Base-by-base conservation (phyloP, 2,888 invertebrate genomes). In the Plagodis pulveraria region DNA sequence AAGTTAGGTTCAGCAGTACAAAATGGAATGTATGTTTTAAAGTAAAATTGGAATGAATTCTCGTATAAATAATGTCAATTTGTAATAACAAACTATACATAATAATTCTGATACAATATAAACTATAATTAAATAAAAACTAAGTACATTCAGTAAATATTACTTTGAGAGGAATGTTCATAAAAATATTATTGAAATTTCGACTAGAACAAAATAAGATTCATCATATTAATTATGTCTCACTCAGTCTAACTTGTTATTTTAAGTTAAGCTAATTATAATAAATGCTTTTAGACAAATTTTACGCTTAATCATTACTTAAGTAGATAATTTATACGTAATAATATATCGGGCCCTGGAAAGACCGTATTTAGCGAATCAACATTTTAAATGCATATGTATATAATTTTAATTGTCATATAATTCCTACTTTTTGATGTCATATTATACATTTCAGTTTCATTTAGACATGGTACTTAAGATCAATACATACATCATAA, bases 141-240 rank as follows among this genome's bases (percentile, higher is more conserved):
- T 66, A 59, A 56, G 50, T 63, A 66, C 42, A 48, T 54, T 53
- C 36, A 50, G 54, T 55, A 66, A 60, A 66, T 66, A 67, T 44
- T 53, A 41, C 57, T 71, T 68, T 70, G 66, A 67, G 69, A 73
- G 66, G 67, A 63, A 65, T 62, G 55, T 33, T 22, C 66, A 67
- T 64, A 67, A 69, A n/a, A 61, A 60, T 63, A 66, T 65, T 58
- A 65, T 50, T 50, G 51, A 59, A 58, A 69, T 70, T 70, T 71
- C 71, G 76, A 76, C 77, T 76, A 77, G 77, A 78, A 71, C 57
- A 56, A 65, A 66, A 63, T 41, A 52, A 59, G 53, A 58, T 65
- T 61, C 55, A 56, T 55, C 36, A 5, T 50, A 41, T 32, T 50
- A 38, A 56, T 54, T 56, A 48, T 22, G 33, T 66, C 63, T 71